Percentiles rank a stretch among this genome's conserved stretches.
These are phyloP conservation scores for Cydia amplana DNA, from an alignment of 1,140 invertebrate species.

Conservation along the genomic window DNA sequence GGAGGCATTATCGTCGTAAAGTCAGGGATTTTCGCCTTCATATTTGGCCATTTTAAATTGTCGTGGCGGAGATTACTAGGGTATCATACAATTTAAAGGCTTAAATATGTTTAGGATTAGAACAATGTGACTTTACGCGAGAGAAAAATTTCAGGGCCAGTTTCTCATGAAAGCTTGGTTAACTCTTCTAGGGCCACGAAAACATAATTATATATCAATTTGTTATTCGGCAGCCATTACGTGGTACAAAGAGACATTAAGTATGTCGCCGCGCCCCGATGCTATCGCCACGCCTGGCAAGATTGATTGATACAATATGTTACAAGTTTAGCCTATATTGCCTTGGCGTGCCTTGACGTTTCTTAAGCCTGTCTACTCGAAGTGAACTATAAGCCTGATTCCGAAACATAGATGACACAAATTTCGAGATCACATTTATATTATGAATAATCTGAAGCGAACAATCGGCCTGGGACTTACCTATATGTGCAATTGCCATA, in stretches of 20 bases:
- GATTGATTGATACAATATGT: slow-evolving; percentile 32
- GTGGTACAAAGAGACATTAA: slow-evolving; percentile 31
- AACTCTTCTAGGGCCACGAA: not conserved
- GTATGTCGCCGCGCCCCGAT: slow-evolving; percentile 21
- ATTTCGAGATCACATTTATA: too few relatives aligned
- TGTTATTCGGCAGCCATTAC: slow-evolving; percentile 23
- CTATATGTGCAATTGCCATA: too few relatives aligned
- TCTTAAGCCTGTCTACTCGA: not conserved
- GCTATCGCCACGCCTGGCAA: slow-evolving; percentile 19
- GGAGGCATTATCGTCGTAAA: slow-evolving; percentile 18
- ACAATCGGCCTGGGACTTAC: too few relatives aligned
- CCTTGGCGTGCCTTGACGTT: not conserved
- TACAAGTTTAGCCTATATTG: not conserved
- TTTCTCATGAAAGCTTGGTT: not conserved
- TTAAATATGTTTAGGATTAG: not conserved
- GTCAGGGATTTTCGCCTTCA: slow-evolving; percentile 20
- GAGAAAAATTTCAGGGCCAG: too few relatives aligned
- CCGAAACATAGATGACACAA: too few relatives aligned
- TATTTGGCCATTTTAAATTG: slow-evolving; percentile 11
- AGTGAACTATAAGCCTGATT: not conserved
- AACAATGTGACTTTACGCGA: too few relatives aligned
- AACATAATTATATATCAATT: slow-evolving; percentile 33
- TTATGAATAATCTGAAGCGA: too few relatives aligned
- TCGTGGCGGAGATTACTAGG: not conserved
- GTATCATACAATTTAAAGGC: not conserved